Conservation (phyloP, 2,797 vertebrate species). For the Lutra lutra region DNA sequence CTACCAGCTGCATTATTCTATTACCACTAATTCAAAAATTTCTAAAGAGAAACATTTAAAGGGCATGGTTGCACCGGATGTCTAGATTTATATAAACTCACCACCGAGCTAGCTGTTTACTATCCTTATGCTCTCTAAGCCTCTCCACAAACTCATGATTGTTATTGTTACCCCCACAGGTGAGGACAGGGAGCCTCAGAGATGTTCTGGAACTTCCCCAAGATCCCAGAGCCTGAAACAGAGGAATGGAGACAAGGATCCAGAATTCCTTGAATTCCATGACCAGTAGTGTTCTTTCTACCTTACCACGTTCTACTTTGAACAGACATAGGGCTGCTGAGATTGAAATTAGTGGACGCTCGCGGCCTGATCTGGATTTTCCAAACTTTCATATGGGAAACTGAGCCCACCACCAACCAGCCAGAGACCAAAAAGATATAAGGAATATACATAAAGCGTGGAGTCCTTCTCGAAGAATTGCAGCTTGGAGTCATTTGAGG, state of each 20-base stretch:
- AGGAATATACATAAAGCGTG: not conserved
- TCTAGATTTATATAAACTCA: constrained; percentile 33
- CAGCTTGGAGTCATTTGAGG: not conserved
- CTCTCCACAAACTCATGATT: not conserved
- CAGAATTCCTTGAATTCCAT: not conserved
- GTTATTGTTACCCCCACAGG: not conserved
- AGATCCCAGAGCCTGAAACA: not conserved
- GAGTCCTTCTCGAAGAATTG: not conserved
- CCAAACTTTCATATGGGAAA: not conserved
- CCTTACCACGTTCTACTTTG: not conserved
- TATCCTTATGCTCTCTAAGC: not conserved
- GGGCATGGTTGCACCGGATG: not conserved
- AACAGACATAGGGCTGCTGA: not conserved
- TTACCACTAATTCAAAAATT: constrained; percentile 52
- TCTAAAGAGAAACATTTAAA: constrained; percentile 40
- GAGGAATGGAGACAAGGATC: not conserved
- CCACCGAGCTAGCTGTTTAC: not conserved
- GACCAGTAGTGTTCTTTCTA: not conserved
- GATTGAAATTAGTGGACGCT: not conserved
- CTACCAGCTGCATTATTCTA: constrained; percentile 6
- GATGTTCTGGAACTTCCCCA: not conserved
- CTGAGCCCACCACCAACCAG: not conserved
- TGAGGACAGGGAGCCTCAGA: not conserved
- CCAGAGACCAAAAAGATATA: not conserved
- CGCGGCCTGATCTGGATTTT: too few relatives aligned